phyloP scores from a whole-genome alignment of 1,140 invertebrate genomes.

The Bombus fervidus region DNA sequence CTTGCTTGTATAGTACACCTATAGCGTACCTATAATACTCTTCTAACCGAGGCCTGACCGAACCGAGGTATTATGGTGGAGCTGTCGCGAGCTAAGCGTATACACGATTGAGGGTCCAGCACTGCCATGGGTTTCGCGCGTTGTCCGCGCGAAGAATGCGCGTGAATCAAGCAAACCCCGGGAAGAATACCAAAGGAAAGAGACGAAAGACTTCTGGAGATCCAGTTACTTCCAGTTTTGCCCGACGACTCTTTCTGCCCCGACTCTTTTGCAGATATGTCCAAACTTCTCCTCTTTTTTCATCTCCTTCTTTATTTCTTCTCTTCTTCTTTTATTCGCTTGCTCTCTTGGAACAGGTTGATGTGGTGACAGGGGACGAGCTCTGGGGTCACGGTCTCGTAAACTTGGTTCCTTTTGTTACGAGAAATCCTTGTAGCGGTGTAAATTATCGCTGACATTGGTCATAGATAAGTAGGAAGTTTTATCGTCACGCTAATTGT shows the following conservation, averaged over 20 bases:
- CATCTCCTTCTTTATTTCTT: neutral
- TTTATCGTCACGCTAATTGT: neutral
- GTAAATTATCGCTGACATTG: neutral
- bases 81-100: constrained; percentile 34
- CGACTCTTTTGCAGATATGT: constrained; percentile 49
- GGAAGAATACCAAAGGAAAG: constrained; percentile 37
- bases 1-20: neutral
- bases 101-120: constrained; percentile 10
- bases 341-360: constrained; percentile 41
- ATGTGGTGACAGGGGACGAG: constrained; percentile 39
- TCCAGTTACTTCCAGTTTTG: constrained; percentile 53
- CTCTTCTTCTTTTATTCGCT: neutral
- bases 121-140: constrained; percentile 33
- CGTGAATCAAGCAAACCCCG: constrained; percentile 7
- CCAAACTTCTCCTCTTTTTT: constrained; percentile 46
- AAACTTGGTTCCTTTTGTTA: neutral
- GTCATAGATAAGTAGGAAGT: no score
- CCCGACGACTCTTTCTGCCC: constrained; percentile 35
- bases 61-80: constrained; percentile 33
- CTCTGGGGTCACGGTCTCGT: constrained; percentile 26
- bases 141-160: constrained; percentile 43
- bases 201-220: constrained; percentile 25
- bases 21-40: neutral
- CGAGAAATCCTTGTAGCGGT: neutral
- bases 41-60: neutral